Percentiles rank a stretch among this genome's conserved stretches.
phyloP scores from a whole-genome alignment of 2,113 vertebrate genomes.

The Eubucco bourcierii region DNA sequence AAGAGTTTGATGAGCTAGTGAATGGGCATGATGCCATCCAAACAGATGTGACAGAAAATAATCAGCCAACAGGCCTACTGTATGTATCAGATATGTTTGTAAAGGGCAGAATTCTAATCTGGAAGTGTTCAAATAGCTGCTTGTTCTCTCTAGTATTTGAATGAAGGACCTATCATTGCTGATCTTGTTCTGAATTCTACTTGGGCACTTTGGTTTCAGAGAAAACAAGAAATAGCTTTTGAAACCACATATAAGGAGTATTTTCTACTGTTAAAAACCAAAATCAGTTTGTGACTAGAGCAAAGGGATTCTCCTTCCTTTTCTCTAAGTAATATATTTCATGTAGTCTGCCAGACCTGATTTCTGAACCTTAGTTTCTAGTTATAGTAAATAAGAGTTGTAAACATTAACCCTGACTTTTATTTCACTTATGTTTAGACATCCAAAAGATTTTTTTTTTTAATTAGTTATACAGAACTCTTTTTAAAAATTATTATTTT shows the following conservation, averaged over 20 bases:
- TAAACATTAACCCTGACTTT: not conserved
- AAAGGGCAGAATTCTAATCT: conserved; percentile 15
- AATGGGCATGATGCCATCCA: conserved; percentile 40
- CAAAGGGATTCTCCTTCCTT: not conserved
- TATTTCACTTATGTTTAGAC: not conserved
- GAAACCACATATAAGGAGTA: not conserved
- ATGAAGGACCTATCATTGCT: not conserved
- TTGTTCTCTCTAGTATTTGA: not conserved
- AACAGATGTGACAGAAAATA: conserved; percentile 47
- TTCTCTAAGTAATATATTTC: not conserved
- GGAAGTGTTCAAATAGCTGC: not conserved
- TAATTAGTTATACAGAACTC: not conserved
- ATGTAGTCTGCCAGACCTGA: not conserved
- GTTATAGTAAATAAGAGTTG: not conserved
- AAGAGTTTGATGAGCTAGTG: conserved; percentile 27
- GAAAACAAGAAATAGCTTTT: not conserved
- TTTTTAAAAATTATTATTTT: not conserved
- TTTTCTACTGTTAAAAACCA: not conserved
- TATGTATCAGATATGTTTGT: not conserved
- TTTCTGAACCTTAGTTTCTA: not conserved
- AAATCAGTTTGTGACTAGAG: not conserved
- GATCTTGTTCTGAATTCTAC: not conserved
- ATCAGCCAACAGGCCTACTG: not conserved
- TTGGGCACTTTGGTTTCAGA: not conserved
- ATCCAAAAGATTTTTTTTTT: not conserved